Percentiles rank a stretch among this genome's conserved stretches.
Conservation (phyloP, 1,140 invertebrate species). For the Ctenoplectra terminalis region DNA sequence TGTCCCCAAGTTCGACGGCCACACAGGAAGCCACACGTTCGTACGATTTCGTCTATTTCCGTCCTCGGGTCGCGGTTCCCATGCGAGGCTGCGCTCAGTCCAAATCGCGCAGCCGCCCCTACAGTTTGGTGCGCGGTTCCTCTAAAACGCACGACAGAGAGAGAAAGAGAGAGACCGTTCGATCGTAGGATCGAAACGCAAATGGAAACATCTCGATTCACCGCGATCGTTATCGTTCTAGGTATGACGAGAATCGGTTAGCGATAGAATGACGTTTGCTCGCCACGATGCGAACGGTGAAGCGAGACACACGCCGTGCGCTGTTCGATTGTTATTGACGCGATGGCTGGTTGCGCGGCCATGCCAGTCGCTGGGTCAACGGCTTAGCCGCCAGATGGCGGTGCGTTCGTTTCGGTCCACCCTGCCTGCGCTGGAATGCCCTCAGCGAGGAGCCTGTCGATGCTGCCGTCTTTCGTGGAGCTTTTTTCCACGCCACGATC, state of each 20-base stretch:
- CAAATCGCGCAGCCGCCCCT: slow-evolving; percentile 76
- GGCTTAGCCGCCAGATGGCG: slow-evolving; percentile 71
- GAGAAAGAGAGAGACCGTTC: too few species aligned
- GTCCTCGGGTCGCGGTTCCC: slow-evolving; percentile 59
- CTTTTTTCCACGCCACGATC: slow-evolving; percentile 58
- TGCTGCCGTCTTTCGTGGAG: slow-evolving; percentile 57
- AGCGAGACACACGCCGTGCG: neutral
- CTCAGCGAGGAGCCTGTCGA: slow-evolving; percentile 63
- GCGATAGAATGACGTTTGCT: neutral
- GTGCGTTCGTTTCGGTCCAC: slow-evolving; percentile 72
- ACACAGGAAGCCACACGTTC: slow-evolving; percentile 36
- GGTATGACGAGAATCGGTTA: neutral
- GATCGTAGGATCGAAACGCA: too few species aligned
- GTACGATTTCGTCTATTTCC: slow-evolving; percentile 59
- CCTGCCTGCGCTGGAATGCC: slow-evolving; percentile 72
- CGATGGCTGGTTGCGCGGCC: slow-evolving; percentile 66
- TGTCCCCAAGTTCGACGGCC: slow-evolving; percentile 15
- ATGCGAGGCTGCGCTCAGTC: slow-evolving; percentile 75
- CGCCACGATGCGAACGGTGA: neutral
- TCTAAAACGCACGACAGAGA: slow-evolving; percentile 27
- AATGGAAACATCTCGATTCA: neutral
- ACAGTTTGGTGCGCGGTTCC: slow-evolving; percentile 47
- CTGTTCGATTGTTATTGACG: slow-evolving; percentile 68
- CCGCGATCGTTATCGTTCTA: neutral
- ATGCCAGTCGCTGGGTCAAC: slow-evolving; percentile 63